These are phyloP conservation scores for Pholis gunnellus DNA, from an alignment of 2,113 vertebrate genomes.

Conservation along the genomic window DNA sequence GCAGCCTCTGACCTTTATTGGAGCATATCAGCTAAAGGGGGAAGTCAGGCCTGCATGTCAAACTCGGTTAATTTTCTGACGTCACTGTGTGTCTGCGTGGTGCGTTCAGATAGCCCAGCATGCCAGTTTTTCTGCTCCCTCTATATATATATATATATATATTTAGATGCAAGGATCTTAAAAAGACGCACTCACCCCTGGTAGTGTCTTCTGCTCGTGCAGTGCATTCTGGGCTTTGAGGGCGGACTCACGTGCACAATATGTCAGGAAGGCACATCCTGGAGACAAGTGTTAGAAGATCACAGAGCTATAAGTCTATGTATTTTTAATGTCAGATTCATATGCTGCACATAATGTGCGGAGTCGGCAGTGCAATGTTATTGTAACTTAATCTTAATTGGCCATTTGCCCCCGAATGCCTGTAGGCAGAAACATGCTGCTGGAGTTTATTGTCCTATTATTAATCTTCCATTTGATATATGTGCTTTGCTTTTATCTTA, in stretches of 20 bases:
- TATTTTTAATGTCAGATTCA: conserved; percentile 33
- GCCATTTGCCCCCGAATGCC: conserved; percentile 23
- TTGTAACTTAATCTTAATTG: conserved; percentile 28
- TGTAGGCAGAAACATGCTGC: conserved; percentile 39
- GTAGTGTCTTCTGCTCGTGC: conserved; percentile 87
- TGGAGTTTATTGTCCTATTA: conserved; percentile 23
- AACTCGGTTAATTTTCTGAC: conserved; percentile 64
- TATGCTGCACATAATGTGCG: conserved; percentile 5
- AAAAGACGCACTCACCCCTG: conserved; percentile 81
- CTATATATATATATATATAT: neutral
- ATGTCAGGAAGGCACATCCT: conserved; percentile 86
- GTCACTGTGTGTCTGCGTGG: conserved; percentile 35
- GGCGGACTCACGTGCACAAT: conserved; percentile 85
- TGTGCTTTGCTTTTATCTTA: conserved; percentile 25
- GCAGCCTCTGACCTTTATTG: conserved; percentile 76
- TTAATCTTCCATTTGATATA: conserved; percentile 41
- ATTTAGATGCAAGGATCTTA: conserved; percentile 18
- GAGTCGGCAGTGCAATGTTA: conserved; percentile 12
- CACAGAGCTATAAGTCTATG: conserved; percentile 52
- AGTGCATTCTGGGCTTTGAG: conserved; percentile 87
- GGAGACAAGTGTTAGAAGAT: conserved; percentile 32
- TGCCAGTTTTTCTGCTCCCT: conserved; percentile 35
- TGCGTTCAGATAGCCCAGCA: conserved; percentile 9
- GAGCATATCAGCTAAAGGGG: conserved; percentile 70
- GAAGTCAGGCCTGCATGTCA: conserved; percentile 68